Evolutionary conservation across 2,888 invertebrate genomes (phyloP).

Genomic region (Drosophila nr. perissopoda): DNA sequence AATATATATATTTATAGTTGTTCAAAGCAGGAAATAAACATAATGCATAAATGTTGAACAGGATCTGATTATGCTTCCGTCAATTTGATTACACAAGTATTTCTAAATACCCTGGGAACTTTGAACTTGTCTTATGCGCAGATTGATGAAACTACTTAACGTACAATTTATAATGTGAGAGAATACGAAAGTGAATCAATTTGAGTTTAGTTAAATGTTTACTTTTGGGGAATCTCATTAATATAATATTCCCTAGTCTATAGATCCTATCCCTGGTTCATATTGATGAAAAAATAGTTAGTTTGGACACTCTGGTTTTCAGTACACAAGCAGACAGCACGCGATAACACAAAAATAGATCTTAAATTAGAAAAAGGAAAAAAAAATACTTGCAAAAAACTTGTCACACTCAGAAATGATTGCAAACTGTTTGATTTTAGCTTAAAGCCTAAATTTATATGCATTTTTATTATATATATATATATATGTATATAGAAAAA

Average conservation of each 20-base stretch:
- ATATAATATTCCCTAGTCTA: constrained; percentile 3
- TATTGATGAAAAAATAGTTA: constrained; percentile 5
- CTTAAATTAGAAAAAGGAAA: not conserved
- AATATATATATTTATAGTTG: constrained; percentile 22
- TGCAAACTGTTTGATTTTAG: constrained; percentile 11
- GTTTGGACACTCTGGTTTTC: not conserved
- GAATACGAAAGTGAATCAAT: not conserved
- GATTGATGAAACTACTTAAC: constrained; percentile 25
- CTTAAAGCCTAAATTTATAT: constrained; percentile 21
- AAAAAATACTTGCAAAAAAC: constrained; percentile 21
- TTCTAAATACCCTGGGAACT: constrained; percentile 16
- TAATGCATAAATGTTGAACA: not conserved
- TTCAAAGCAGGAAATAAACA: constrained; percentile 15
- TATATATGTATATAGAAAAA: constrained; percentile 22
- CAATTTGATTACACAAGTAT: constrained; percentile 1
- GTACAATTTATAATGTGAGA: constrained; percentile 4
- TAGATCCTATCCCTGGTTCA: constrained; percentile 21
- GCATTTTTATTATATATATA: constrained; percentile 10
- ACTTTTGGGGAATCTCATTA: constrained; percentile 15
- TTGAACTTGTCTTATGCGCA: constrained; percentile 34
- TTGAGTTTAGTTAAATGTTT: not conserved
- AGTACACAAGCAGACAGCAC: constrained; percentile 22
- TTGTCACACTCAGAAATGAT: constrained; percentile 8
- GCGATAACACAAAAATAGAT: constrained; percentile 10
- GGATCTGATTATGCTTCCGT: constrained; percentile 8